These are phyloP conservation scores for Uloborus plumipes DNA, from an alignment of 2,888 invertebrate species.

Conservation along the genomic window DNA sequence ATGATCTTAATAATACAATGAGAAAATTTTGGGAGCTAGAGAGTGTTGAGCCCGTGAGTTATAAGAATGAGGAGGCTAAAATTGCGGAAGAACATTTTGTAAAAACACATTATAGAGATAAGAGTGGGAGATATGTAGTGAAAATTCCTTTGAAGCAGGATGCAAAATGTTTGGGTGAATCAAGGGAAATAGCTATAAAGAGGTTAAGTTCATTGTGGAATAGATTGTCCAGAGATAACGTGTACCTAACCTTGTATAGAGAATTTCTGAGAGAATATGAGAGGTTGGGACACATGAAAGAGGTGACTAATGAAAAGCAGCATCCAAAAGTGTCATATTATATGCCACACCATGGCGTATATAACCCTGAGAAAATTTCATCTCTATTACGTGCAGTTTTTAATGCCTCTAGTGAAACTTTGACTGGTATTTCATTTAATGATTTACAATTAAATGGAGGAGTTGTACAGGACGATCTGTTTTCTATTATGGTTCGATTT, in stretches of 20 bases:
- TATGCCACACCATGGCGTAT: constrained; percentile 65
- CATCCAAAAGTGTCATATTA: constrained; percentile 1
- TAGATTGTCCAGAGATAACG: neutral
- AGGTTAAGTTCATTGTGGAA: constrained; percentile 5
- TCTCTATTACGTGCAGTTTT: constrained; percentile 65
- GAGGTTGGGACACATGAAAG: neutral
- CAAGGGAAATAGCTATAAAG: neutral
- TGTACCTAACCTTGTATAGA: constrained; percentile 1
- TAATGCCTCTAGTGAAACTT: constrained; percentile 43
- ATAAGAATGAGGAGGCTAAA: no score
- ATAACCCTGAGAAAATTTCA: constrained; percentile 40
- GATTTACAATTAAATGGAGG: constrained; percentile 69
- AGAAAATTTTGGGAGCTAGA: no score
- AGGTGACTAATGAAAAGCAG: neutral
- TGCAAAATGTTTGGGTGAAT: neutral
- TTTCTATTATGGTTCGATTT: constrained; percentile 59
- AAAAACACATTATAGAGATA: no score
- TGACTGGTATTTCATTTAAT: constrained; percentile 68
- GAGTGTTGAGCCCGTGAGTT: no score
- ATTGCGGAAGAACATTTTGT: no score
- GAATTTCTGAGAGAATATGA: constrained; percentile 1
- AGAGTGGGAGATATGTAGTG: no score
- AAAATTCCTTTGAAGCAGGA: neutral
- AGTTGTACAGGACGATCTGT: constrained; percentile 68
- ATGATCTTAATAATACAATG: no score